phyloP scores from a whole-genome alignment of 2,797 vertebrate species.

The Rhinophrynus dorsalis region DNA sequence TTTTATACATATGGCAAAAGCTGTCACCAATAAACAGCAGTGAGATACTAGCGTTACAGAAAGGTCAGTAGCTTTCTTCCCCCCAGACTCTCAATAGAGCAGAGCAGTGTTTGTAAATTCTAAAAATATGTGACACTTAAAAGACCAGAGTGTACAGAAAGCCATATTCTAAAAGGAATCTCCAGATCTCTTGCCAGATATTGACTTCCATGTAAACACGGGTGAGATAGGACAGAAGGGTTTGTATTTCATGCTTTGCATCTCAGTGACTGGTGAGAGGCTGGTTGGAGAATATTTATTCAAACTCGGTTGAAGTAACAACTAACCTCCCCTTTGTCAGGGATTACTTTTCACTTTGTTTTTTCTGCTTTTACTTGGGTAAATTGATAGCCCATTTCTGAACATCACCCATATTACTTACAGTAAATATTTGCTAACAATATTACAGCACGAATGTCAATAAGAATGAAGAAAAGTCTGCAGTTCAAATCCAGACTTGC shows the following conservation, averaged over 20 bases:
- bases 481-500: too few relatives aligned
- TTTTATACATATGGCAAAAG: too few relatives aligned
- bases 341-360: background rate
- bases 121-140: constrained; percentile 14
- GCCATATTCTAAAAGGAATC: constrained; percentile 27
- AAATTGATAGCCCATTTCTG: background rate
- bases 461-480: too few relatives aligned
- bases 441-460: background rate
- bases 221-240: constrained; percentile 29
- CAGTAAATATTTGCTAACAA: background rate
- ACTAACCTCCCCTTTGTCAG: background rate
- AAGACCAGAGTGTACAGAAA: constrained; percentile 3
- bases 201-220: constrained; percentile 37
- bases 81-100: background rate
- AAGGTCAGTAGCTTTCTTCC: background rate
- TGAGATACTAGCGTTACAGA: too few relatives aligned
- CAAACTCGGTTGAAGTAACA: background rate
- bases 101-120: constrained; percentile 26
- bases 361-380: background rate
- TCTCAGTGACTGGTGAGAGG: background rate
- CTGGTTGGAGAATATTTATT: constrained; percentile 1
- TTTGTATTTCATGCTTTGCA: constrained; percentile 9
- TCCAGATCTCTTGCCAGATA: constrained; percentile 26
- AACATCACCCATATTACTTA: background rate
- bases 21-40: too few relatives aligned